Evolutionary conservation across 2,888 invertebrate genomes (phyloP), one percentile per base, ranked within the genome.

Genomic region (Camponotus fellah): DNA sequence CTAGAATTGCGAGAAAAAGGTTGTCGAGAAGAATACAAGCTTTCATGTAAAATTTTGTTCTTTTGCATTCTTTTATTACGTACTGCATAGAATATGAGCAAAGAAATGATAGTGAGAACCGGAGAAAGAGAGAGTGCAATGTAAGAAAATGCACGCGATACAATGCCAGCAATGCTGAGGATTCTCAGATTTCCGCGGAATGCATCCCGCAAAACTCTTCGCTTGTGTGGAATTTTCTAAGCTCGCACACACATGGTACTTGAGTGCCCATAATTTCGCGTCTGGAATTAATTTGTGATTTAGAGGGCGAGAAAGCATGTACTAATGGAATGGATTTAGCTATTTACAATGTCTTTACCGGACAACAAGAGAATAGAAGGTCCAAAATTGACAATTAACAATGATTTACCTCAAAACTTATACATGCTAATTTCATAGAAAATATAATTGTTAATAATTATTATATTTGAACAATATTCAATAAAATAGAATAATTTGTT

Each of bases 11-110:
- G 37, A 64, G 34, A 10, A 32, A 14, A 34, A 21, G n/a, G 32
- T 77, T 60, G 74, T 64, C 76, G 68, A 60, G 82, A 89, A 69
- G 77, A 87, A 84, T 83, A 68, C 58, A 76, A 40, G 84, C 82
- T 89, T 60, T 84, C 75, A 60, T 71, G 82, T 49, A 86, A 60
- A 82, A 80, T 84, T 82, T 64, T 83, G 60, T 69, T 81, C 85
- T 77, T 81, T 49, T 76, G 71, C 37, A 17, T 49, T 17, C n/a
- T 64, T 49, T 72, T 43, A 10, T 64, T 34, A 21, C 37, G 17
- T 14, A 3, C 46, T 26, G 21, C 46, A 8, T 46, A 37, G 58
- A 21, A 21, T 21, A 58, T 58, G 14, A 32, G 49, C 37, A 46
- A 53, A 53, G 34, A 81, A 34, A 62, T 3, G 26, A 49, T 32